Conservation (phyloP, 1,140 invertebrate genomes). For the Aphidius ervi region DNA sequence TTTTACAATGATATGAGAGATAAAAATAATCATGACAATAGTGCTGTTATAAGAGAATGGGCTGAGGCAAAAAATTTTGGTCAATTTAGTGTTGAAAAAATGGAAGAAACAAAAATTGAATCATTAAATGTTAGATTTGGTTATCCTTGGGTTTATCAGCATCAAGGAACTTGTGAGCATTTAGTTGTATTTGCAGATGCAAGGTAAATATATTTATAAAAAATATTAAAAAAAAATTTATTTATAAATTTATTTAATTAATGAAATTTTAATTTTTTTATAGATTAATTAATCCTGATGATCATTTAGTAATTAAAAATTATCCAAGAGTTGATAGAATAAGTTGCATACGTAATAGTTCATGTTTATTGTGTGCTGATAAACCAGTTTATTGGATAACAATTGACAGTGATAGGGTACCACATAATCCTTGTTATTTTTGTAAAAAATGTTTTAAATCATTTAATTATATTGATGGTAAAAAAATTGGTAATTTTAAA, state of each 20-base stretch:
- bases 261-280: constrained; percentile 21
- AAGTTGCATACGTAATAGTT: constrained; percentile 40
- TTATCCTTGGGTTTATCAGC: constrained; percentile 77
- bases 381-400: constrained; percentile 59
- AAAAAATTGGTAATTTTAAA: constrained; percentile 49
- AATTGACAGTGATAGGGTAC: constrained; percentile 55
- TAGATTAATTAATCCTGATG: constrained; percentile 54
- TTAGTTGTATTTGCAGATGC: constrained; percentile 73
- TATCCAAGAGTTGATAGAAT: constrained; percentile 57
- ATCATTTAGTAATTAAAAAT: constrained; percentile 44
- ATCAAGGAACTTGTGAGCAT: constrained; percentile 89
- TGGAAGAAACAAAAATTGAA: constrained; percentile 62
- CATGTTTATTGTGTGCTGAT: constrained; percentile 57
- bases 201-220: constrained; percentile 43
- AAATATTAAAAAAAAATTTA: neutral
- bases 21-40: constrained; percentile 61
- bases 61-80: constrained; percentile 53
- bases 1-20: constrained; percentile 74
- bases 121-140: constrained; percentile 66
- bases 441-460: constrained; percentile 63
- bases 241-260: neutral
- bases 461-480: constrained; percentile 61
- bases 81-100: constrained; percentile 55
- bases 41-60: constrained; percentile 64
- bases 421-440: constrained; percentile 64